Conservation (phyloP, 2,888 invertebrate genomes). For the Volucella zonaria region DNA sequence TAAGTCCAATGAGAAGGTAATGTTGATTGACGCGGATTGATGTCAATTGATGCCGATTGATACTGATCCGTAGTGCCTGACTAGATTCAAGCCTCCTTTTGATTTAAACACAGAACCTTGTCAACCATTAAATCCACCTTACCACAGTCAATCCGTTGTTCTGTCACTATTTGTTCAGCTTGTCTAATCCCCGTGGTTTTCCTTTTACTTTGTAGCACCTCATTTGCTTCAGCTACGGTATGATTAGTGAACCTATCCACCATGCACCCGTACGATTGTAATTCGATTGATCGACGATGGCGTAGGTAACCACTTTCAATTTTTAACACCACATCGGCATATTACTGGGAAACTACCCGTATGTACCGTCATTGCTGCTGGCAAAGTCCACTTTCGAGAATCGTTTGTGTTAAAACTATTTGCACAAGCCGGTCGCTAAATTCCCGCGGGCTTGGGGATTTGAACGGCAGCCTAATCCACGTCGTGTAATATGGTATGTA, state of each 20-base stretch:
- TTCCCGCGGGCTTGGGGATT: slow-evolving; percentile 62
- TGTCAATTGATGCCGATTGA: too few species aligned
- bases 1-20: too few species aligned
- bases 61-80: too few species aligned
- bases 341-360: too few species aligned
- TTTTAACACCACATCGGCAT: slow-evolving; percentile 27
- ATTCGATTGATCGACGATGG: not conserved
- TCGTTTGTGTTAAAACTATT: slow-evolving; percentile 52
- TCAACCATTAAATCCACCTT: too few species aligned
- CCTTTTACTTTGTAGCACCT: not conserved
- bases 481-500: too few species aligned
- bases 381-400: slow-evolving; percentile 36
- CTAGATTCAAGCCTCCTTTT: too few species aligned
- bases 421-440: slow-evolving; percentile 33
- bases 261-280: not conserved
- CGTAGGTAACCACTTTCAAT: slow-evolving; percentile 33
- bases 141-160: too few species aligned
- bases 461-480: slow-evolving; percentile 57
- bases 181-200: too few species aligned
- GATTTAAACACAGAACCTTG: too few species aligned
- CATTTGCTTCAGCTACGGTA: not conserved
- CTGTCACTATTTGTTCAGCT: too few species aligned
- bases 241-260: not conserved
- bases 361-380: slow-evolving; percentile 11
- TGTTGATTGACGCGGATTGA: too few species aligned